These are phyloP conservation scores for Amazona ochrocephala DNA, from an alignment of 2,797 vertebrate genomes.

Conservation along the genomic window DNA sequence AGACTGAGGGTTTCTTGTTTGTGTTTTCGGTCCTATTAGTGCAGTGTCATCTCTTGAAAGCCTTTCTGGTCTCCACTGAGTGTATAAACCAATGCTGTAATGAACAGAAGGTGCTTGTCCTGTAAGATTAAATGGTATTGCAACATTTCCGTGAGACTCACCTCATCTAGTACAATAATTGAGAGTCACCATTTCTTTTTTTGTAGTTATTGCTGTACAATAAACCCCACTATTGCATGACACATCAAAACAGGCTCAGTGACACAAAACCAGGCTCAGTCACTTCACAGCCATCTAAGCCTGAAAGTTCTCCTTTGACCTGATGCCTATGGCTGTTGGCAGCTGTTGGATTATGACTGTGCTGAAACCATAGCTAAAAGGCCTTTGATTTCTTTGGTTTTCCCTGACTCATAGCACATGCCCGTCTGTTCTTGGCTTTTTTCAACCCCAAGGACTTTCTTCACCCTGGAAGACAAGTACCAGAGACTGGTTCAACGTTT, in stretches of 20 bases:
- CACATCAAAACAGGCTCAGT: not conserved
- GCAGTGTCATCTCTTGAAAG: not conserved
- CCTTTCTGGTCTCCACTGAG: not conserved
- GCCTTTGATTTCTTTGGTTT: not conserved
- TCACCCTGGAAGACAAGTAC: not conserved
- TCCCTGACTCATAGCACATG: not conserved
- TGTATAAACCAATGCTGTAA: not conserved
- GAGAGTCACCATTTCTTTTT: not conserved
- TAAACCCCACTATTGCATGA: not conserved
- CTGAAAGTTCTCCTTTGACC: not conserved
- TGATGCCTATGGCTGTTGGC: not conserved
- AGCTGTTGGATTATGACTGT: not conserved
- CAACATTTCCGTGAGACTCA: not conserved
- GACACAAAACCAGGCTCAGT: not conserved
- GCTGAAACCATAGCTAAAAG: not conserved
- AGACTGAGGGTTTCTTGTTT: not conserved
- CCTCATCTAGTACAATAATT: not conserved
- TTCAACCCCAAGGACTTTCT: not conserved
- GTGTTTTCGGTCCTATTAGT: not conserved
- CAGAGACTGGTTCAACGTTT: not conserved
- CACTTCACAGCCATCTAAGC: not conserved
- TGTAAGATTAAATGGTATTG: not conserved
- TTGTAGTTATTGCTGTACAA: not conserved
- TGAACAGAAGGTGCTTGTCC: not conserved
- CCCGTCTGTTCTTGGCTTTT: not conserved